Percentiles rank a stretch among this genome's conserved stretches.
Conservation (phyloP, 2,888 invertebrate genomes). For the Cephus sareptanus region DNA sequence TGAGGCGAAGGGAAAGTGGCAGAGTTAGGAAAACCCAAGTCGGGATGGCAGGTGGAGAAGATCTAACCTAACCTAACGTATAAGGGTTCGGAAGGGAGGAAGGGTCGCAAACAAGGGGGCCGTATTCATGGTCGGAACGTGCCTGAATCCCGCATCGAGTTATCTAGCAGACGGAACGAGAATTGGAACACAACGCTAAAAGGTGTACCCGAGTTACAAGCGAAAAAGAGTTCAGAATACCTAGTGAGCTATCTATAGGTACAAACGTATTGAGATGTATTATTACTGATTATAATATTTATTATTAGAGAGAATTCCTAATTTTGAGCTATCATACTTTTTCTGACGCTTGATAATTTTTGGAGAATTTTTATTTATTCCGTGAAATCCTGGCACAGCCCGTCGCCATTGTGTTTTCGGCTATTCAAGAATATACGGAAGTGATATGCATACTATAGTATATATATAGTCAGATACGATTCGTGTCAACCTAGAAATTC, state of each 20-base stretch:
- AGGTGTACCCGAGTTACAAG: neutral
- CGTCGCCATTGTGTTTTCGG: too few species aligned
- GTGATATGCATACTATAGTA: too few species aligned
- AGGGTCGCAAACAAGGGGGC: neutral
- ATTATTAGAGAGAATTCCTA: neutral
- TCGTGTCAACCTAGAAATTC: neutral
- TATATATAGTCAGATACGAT: neutral
- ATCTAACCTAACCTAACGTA: neutral
- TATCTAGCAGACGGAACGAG: constrained; percentile 1
- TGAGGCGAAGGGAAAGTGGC: neutral
- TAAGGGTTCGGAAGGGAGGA: neutral
- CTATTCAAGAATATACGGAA: too few species aligned
- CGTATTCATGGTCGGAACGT: constrained; percentile 5
- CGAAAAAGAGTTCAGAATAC: neutral
- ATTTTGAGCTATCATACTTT: neutral
- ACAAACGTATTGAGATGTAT: neutral
- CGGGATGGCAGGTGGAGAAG: neutral
- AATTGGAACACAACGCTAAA: neutral
- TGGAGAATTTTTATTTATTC: neutral
- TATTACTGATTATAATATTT: neutral
- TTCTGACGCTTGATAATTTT: neutral
- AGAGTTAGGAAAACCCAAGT: neutral
- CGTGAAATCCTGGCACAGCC: neutral
- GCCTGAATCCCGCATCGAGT: neutral
- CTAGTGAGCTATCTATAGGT: neutral